Evolutionary conservation across 1,140 invertebrate genomes (phyloP), one percentile per base, ranked within the genome.

Genomic region (Drosophila kohkoa): DNA sequence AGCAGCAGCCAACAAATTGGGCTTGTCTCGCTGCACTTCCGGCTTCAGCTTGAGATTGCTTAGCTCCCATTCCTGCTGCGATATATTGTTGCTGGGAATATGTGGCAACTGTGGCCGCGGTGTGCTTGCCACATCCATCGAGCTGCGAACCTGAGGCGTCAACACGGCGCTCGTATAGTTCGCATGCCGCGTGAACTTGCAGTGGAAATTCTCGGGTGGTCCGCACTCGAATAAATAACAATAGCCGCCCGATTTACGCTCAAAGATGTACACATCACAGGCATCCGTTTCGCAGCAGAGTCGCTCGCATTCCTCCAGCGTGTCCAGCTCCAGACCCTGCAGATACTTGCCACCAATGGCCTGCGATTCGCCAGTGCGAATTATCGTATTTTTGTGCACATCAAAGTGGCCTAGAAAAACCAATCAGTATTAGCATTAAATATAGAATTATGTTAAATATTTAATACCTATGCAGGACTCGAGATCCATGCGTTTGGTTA

Each of bases 161-260:
- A 98, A 93, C 48, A 98, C 95, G 30, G 96, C 97, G 91, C 97
- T 98, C n/a, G 96, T 97, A 92, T 98, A 99, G 92, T 97, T 97
- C 7, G 94, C 94, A 92, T 99, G 97, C 45, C 95, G 94, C 1
- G 97, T 98, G 86, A 99, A 99, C 94, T 98, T 97, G 93, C 98
- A 99, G 82, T 97, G 96, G 92, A 98, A 98, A 91, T 98, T 96
- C 86, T 97, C 96, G 0, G 96, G 95, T 16, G 96, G 95, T 0
- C 97, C 97, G 92, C 98, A 99, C 92, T 98, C 96, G 92, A 99
- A 99, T 28, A 98, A 93, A 90, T 98, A 99, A 92, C 98, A 99
- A 83, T 96, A 97, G 64, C 97, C 96, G 3, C 96, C 95, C 78
- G 95, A 97, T 95, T 98, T 98, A 91, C 98, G 96, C 92, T 99